Percentiles rank a stretch among this genome's conserved stretches.
Evolutionary conservation across 2,113 vertebrate genomes (phyloP).

Genomic region (Sardina pilchardus): DNA sequence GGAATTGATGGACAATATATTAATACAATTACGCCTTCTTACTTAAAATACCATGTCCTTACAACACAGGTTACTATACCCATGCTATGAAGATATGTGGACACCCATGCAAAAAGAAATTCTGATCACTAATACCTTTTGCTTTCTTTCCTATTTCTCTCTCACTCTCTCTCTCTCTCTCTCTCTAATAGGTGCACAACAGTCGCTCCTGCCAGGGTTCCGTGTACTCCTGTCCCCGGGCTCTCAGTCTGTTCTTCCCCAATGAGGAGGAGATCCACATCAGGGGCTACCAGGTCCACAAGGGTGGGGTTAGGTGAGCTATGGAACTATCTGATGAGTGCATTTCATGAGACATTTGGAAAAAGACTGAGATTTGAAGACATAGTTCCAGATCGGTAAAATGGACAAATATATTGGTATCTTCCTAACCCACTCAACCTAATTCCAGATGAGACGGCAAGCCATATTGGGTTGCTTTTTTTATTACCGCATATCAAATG

Average conservation of each 20-base stretch:
- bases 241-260: constrained; percentile 91
- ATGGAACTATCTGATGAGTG: background rate
- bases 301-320: constrained; percentile 53
- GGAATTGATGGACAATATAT: too few species aligned
- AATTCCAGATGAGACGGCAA: too few species aligned
- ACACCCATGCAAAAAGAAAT: too few species aligned
- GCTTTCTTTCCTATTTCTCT: background rate
- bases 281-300: constrained; percentile 89
- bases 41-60: too few species aligned
- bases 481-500: too few species aligned
- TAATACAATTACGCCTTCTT: too few species aligned
- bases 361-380: background rate
- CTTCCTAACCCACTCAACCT: too few species aligned
- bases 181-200: constrained; percentile 85
- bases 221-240: constrained; percentile 86
- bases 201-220: constrained; percentile 83
- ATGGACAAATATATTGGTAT: too few species aligned
- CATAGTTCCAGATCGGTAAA: background rate
- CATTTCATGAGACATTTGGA: background rate
- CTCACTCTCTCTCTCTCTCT: constrained; percentile 14
- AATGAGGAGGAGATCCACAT: constrained; percentile 93
- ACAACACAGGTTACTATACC: too few species aligned
- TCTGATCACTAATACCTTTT: background rate
- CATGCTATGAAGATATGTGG: too few species aligned
- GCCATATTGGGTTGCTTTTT: too few species aligned